Base-by-base conservation (phyloP, 1,140 invertebrate species). In the Drosophila kepulauana region DNA sequence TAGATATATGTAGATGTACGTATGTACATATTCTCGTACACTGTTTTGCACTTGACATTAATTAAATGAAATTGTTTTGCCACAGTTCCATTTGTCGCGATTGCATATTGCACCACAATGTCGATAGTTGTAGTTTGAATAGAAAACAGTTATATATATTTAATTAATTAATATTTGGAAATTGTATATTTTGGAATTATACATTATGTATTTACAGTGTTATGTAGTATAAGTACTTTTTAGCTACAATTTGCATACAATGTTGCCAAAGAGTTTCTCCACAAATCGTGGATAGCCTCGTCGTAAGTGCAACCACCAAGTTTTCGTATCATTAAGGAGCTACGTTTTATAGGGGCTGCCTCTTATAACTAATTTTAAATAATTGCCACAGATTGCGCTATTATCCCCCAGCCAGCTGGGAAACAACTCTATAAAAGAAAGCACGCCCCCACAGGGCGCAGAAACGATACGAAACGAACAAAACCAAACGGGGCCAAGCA, bases 11-110 rank as follows among this genome's bases (percentile, higher is more conserved):
- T 16, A 67, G 3, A 72, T 58, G 16, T 35, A 46, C 4, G 28
- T 38, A 48, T 8, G 33, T 1, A 75, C 20, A 25, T 7, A 25
- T 15, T 4, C 48, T 49, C 16, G 10, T 54, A 72, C 62, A 58
- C 35, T 48, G 58, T 49, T 81, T 66, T 87, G 85, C 75, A 81
- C 85, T 88, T 88, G 85, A 77, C 85, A 89, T 89, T 76, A 85
- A 89, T 89, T 81, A 80, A 78, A 81, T 69, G 56, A 69, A 81
- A 89, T 81, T 85, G 78, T 79, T 88, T 84, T 79, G 81, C 69
- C 75, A 88, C 72, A 87, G 75, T 81, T 74, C 45, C 66, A 79
- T 25, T 79, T 3, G 20, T 46, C 38, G 38, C 11, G 48, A n/a
- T 41, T 66, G 33, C 69, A 71, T 54, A 48, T 48, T 57, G 64